Percentiles rank a stretch among this genome's conserved stretches.
Conservation (phyloP, 2,888 invertebrate species). For the Orchesellides sinensis region DNA sequence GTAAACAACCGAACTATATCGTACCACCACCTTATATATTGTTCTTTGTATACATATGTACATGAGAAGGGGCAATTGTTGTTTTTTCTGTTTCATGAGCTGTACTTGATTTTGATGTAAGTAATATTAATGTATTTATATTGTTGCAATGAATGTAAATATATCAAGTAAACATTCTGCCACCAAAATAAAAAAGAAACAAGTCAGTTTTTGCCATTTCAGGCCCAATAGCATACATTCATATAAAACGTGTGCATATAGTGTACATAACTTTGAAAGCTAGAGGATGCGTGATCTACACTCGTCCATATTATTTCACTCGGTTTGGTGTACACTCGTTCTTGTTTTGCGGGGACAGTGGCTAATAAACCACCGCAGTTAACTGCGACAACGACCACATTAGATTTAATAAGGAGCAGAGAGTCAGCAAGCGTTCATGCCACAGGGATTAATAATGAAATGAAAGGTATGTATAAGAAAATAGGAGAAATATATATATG, state of each 20-base stretch:
- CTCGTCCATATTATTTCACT: conserved; percentile 57
- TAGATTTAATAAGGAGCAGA: conserved; percentile 71
- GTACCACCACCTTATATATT: too few relatives aligned
- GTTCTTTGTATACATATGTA: conserved; percentile 19
- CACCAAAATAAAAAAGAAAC: conserved; percentile 6
- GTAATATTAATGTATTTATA: conserved; percentile 5
- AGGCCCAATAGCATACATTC: too few relatives aligned
- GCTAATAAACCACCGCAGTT: conserved; percentile 62
- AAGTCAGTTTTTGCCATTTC: conserved; percentile 32
- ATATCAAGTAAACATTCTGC: conserved; percentile 25
- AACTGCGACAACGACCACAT: conserved; percentile 67
- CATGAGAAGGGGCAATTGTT: too few relatives aligned
- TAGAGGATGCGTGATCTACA: conserved; percentile 53
- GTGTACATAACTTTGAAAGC: conserved; percentile 16
- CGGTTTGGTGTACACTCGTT: conserved; percentile 21
- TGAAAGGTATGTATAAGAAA: conserved; percentile 3
- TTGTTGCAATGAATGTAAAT: conserved; percentile 6
- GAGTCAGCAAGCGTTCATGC: not conserved
- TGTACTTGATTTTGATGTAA: not conserved
- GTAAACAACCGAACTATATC: too few relatives aligned
- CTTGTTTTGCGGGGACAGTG: conserved; percentile 40
- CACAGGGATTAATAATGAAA: not conserved
- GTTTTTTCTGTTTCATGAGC: conserved; percentile 18
- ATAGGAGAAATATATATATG: too few relatives aligned
- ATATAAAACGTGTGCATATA: not conserved